phyloP scores from a whole-genome alignment of 2,113 vertebrate species.

The Chaetodon auriga region DNA sequence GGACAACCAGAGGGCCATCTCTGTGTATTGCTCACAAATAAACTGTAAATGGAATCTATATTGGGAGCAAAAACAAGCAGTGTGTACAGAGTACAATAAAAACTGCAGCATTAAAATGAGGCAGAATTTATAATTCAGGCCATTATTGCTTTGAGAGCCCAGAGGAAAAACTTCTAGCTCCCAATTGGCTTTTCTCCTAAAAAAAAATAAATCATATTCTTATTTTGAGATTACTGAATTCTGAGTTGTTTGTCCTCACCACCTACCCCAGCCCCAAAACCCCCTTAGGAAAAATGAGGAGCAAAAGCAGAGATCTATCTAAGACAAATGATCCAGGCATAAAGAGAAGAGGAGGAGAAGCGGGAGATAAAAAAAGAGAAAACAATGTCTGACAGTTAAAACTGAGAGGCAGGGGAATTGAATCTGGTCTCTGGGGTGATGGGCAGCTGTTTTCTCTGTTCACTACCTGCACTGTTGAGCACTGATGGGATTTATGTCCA shows the following conservation, averaged over 20 bases:
- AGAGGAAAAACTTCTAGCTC: conserved; percentile 23
- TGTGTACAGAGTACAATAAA: neutral
- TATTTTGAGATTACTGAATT: conserved; percentile 58
- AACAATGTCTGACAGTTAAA: conserved; percentile 48
- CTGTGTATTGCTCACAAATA: conserved; percentile 11
- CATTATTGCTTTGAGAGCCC: conserved; percentile 19
- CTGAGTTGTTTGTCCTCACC: conserved; percentile 49
- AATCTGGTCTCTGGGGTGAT: conserved; percentile 47
- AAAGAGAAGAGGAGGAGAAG: conserved; percentile 21
- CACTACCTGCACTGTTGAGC: conserved; percentile 13
- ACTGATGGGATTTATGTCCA: conserved; percentile 40
- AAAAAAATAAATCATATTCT: conserved; percentile 52
- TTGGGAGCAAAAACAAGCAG: conserved; percentile 8
- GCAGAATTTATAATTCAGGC: conserved; percentile 37
- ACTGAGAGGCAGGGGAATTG: conserved; percentile 40
- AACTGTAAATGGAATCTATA: neutral
- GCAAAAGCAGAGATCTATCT: conserved; percentile 52
- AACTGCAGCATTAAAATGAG: conserved; percentile 18
- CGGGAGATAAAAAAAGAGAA: conserved; percentile 18
- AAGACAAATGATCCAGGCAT: conserved; percentile 51
- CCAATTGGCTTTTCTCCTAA: conserved; percentile 19
- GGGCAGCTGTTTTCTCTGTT: conserved; percentile 52
- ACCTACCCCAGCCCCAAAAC: neutral
- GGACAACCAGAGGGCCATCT: conserved; percentile 1
- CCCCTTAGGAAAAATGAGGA: conserved; percentile 37